Percentiles rank a stretch among this genome's conserved stretches.
Evolutionary conservation across 2,888 invertebrate genomes (phyloP).

Genomic region (Subacronicta megacephala): DNA sequence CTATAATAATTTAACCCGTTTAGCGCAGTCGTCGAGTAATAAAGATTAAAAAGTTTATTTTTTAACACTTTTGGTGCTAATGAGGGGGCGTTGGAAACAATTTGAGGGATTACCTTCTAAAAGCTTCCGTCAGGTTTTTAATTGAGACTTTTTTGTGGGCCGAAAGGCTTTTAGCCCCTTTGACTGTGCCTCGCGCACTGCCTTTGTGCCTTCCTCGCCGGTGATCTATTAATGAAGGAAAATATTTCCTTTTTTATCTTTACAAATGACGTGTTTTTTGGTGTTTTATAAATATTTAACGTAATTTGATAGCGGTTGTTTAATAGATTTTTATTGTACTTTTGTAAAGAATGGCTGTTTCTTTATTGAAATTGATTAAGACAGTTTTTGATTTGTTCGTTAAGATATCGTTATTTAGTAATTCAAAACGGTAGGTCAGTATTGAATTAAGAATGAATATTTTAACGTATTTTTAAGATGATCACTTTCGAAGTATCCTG

Average conservation of each 20-base stretch:
- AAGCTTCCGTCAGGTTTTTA: constrained; percentile 90
- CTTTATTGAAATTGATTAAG: constrained; percentile 45
- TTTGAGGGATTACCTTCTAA: constrained; percentile 90
- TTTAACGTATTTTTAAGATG: not conserved
- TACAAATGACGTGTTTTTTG: constrained; percentile 52
- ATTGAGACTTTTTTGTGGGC: constrained; percentile 89
- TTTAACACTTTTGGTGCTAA: constrained; percentile 90
- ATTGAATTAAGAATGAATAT: not conserved
- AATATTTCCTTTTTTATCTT: constrained; percentile 69
- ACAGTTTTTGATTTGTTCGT: constrained; percentile 25
- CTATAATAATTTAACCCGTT: constrained; percentile 89
- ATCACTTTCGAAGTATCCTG: not conserved
- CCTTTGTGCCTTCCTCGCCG: constrained; percentile 79
- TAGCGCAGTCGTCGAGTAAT: constrained; percentile 87
- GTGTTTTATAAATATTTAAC: constrained; percentile 54
- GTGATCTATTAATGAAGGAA: constrained; percentile 88
- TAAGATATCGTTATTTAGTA: constrained; percentile 8
- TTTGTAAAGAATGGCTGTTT: constrained; percentile 23
- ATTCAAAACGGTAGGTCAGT: not conserved
- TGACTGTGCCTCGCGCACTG: constrained; percentile 68
- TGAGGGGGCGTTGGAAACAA: constrained; percentile 90
- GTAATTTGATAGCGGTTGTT: constrained; percentile 57
- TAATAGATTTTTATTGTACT: constrained; percentile 52
- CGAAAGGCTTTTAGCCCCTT: constrained; percentile 88
- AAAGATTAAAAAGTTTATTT: constrained; percentile 90